Evolutionary conservation across 2,113 vertebrate species (phyloP).

Genomic region (Megalops atlanticus): DNA sequence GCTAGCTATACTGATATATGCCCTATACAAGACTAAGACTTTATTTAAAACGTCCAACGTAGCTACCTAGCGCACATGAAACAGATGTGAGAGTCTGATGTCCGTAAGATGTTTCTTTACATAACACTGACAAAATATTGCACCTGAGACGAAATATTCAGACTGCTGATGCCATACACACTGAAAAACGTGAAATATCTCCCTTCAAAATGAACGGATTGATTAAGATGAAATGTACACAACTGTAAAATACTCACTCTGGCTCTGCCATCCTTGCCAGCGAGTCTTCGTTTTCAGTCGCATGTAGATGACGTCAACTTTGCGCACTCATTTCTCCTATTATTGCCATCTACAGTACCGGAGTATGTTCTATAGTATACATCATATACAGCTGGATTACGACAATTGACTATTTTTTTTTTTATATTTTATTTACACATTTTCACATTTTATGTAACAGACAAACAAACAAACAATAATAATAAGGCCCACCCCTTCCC

Average conservation of each 20-base stretch:
- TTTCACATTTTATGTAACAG: no score
- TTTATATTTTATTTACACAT: no score
- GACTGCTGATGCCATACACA: neutral
- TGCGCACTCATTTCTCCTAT: neutral
- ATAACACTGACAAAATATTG: constrained; percentile 18
- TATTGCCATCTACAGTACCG: constrained; percentile 15
- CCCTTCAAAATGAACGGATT: constrained; percentile 31
- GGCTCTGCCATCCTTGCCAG: constrained; percentile 52
- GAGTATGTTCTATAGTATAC: neutral
- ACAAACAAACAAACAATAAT: no score
- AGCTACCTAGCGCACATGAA: constrained; percentile 32
- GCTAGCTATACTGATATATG: no score
- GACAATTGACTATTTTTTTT: no score
- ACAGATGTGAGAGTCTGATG: neutral
- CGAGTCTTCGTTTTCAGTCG: constrained; percentile 17
- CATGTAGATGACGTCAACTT: constrained; percentile 34
- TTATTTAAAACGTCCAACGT: neutral
- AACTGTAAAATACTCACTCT: constrained; percentile 48
- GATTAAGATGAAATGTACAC: constrained; percentile 41
- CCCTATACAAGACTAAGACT: neutral
- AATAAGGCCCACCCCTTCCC: no score
- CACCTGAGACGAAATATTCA: fast-evolving
- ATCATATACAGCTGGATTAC: no score
- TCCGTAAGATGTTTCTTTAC: neutral
- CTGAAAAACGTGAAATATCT: no score